phyloP scores from a whole-genome alignment of 2,888 invertebrate species.

The Oligia latruncula region DNA sequence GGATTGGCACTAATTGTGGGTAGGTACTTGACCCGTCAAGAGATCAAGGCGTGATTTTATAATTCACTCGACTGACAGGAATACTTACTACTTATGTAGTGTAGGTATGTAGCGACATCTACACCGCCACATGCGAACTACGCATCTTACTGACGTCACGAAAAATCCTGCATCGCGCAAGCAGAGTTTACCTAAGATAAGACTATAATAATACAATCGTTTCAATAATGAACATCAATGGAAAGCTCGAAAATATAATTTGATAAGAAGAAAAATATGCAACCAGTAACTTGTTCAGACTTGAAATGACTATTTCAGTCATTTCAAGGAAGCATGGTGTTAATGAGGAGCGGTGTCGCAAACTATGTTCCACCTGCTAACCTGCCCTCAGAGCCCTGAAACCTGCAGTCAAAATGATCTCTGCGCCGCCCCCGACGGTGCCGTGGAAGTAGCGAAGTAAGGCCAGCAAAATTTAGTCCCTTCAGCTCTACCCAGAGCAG shows the following conservation, averaged over 20 bases:
- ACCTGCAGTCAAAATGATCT: too few species aligned
- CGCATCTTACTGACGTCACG: not conserved
- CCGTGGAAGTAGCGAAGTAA: too few species aligned
- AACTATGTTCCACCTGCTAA: too few species aligned
- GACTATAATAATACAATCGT: not conserved
- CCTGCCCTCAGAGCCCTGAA: too few species aligned
- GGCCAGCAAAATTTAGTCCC: too few species aligned
- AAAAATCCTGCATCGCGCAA: not conserved
- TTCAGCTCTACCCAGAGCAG: too few species aligned
- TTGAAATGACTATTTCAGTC: too few species aligned
- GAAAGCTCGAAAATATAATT: not conserved
- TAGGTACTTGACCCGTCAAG: conserved; percentile 39
- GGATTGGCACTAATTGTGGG: conserved; percentile 41
- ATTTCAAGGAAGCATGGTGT: too few species aligned
- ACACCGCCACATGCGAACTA: not conserved
- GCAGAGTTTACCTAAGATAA: not conserved
- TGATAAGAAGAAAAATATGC: not conserved
- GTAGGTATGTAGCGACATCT: not conserved
- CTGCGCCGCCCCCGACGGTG: too few species aligned
- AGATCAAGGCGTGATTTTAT: conserved; percentile 49
- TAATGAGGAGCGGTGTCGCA: too few species aligned
- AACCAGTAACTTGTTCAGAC: not conserved
- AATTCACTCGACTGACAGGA: conserved; percentile 1
- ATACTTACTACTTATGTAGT: not conserved
- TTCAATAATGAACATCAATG: not conserved